Evolutionary conservation across 2,113 vertebrate species (phyloP).

Genomic region (Lasiurus borealis): DNA sequence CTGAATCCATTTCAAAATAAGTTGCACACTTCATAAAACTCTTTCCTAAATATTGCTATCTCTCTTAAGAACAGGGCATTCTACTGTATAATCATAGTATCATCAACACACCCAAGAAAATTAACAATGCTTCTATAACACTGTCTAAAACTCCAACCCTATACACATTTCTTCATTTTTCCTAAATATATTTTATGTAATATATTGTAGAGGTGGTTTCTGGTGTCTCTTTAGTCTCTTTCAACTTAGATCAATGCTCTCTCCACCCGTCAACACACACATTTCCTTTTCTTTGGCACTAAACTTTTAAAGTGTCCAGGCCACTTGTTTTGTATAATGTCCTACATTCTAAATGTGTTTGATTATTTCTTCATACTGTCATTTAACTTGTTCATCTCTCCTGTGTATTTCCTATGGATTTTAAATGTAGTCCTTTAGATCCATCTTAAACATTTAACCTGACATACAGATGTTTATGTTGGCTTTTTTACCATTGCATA

Average conservation of each 20-base stretch:
- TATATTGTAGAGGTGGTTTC: neutral
- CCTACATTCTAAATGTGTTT: neutral
- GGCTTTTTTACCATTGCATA: neutral
- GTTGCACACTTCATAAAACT: neutral
- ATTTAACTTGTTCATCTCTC: neutral
- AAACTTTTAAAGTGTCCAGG: neutral
- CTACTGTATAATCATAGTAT: neutral
- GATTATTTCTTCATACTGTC: slow-evolving; percentile 17
- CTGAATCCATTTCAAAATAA: slow-evolving; percentile 20
- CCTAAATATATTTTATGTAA: slow-evolving; percentile 18
- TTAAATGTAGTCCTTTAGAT: neutral
- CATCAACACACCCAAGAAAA: neutral
- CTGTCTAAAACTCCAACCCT: neutral
- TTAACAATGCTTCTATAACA: neutral
- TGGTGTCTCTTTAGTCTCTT: slow-evolving; percentile 35
- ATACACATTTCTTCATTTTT: neutral
- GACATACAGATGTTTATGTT: neutral
- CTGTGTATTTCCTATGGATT: neutral
- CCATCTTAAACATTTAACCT: neutral
- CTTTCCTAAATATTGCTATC: slow-evolving; percentile 1
- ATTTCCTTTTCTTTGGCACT: slow-evolving; percentile 32
- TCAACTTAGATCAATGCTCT: neutral
- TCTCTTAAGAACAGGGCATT: neutral
- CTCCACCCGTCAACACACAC: neutral
- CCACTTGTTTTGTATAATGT: slow-evolving; percentile 13